A percentile compares a stretch with the other conserved stretches of the same genome.
Evolutionary conservation across 2,113 vertebrate species (phyloP).

Genomic region (Neodon shergylaensis): DNA sequence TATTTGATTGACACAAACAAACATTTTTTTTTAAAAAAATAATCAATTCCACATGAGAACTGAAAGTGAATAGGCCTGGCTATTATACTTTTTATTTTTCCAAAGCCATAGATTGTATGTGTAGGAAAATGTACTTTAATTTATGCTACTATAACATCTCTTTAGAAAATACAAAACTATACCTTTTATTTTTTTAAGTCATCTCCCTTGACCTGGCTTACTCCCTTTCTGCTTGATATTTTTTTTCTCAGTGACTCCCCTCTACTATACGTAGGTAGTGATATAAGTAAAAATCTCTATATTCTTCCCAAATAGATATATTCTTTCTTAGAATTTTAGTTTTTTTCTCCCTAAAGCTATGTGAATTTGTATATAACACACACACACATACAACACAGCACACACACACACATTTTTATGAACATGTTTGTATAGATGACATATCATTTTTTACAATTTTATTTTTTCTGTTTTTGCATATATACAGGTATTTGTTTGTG

Average conservation of each 20-base stretch:
- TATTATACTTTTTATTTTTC: slow-evolving; percentile 5
- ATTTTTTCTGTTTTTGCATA: not conserved
- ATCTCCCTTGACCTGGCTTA: not conserved
- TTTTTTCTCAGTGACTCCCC: not conserved
- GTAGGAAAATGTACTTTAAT: not conserved
- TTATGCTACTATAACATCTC: not conserved
- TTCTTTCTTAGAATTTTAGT: not conserved
- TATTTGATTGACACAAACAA: not conserved
- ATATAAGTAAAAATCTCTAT: not conserved
- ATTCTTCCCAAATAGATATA: not conserved
- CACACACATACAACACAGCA: not conserved
- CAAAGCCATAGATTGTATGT: not conserved
- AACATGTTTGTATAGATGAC: not conserved
- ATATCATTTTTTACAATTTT: not conserved
- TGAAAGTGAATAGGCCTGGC: not conserved
- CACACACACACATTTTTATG: not conserved
- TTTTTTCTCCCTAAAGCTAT: not conserved
- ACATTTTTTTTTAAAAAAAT: not conserved
- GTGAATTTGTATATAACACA: not conserved
- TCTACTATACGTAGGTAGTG: not conserved
- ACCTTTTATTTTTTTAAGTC: not conserved
- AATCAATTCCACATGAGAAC: not conserved
- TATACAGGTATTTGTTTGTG: not conserved
- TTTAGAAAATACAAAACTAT: not conserved
- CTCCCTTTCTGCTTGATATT: not conserved